Evolutionary conservation across 1,140 invertebrate genomes (phyloP).

Genomic region (Orius laevigatus): DNA sequence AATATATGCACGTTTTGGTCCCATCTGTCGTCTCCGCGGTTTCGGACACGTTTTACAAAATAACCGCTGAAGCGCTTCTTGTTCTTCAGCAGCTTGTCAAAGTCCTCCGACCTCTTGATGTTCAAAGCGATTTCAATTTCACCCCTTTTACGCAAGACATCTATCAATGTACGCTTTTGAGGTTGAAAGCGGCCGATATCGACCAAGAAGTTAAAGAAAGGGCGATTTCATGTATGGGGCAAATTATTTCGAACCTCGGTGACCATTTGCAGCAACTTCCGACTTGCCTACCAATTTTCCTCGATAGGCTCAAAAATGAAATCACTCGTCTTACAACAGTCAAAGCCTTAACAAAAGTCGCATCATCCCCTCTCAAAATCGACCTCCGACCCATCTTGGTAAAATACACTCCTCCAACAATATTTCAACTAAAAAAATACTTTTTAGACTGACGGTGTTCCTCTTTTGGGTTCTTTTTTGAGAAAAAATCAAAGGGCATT

Average conservation of each 20-base stretch:
- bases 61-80: constrained; percentile 84
- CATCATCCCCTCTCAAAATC: constrained; percentile 73
- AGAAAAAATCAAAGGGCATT: constrained; percentile 93
- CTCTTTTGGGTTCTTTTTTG: constrained; percentile 83
- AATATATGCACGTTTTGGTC: constrained; percentile 66
- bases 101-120: constrained; percentile 72
- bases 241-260: constrained; percentile 82
- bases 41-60: constrained; percentile 94
- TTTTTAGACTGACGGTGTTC: constrained; percentile 63
- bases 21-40: constrained; percentile 78
- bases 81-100: constrained; percentile 89
- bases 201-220: constrained; percentile 98
- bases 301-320: constrained; percentile 89
- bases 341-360: constrained; percentile 87
- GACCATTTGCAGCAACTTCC: constrained; percentile 66
- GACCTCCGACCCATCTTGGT: constrained; percentile 72
- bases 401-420: constrained; percentile 24
- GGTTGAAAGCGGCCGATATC: constrained; percentile 87
- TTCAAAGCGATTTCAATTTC: constrained; percentile 53
- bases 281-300: constrained; percentile 79
- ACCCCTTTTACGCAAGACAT: constrained; percentile 60
- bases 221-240: constrained; percentile 93
- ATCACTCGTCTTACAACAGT: constrained; percentile 92
- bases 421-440: constrained; percentile 4
- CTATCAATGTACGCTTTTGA: constrained; percentile 67